Conservation (phyloP, 2,113 vertebrate genomes). For the Dicaeum eximium region DNA sequence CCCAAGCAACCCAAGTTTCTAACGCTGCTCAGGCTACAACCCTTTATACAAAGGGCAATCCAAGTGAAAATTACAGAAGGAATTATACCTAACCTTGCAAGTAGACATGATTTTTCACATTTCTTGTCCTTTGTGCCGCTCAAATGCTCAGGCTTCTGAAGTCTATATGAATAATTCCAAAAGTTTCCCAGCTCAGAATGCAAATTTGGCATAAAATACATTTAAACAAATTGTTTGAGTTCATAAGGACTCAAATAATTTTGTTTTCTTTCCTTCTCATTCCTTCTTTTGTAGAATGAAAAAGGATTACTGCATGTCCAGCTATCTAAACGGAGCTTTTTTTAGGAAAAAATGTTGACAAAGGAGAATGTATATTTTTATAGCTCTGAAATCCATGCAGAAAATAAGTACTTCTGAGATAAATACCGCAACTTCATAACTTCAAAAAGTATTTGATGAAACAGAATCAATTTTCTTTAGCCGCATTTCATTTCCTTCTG, state of each 20-base stretch:
- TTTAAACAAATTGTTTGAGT: neutral
- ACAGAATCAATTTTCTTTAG: constrained; percentile 54
- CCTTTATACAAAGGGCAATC: neutral
- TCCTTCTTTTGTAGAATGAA: constrained; percentile 26
- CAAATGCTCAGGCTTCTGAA: neutral
- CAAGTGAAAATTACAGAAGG: neutral
- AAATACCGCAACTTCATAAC: constrained; percentile 54
- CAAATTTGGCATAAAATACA: neutral
- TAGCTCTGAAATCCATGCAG: constrained; percentile 51
- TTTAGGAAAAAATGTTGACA: constrained; percentile 31
- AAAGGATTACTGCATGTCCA: constrained; percentile 36
- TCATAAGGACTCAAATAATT: neutral
- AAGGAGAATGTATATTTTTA: constrained; percentile 11
- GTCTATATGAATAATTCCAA: neutral
- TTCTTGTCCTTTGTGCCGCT: neutral
- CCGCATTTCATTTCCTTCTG: constrained; percentile 26
- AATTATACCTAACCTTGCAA: neutral
- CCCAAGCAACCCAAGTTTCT: accelerated
- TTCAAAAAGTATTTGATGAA: constrained; percentile 63
- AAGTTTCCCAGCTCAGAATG: neutral
- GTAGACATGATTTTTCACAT: neutral
- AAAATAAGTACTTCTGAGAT: constrained; percentile 43
- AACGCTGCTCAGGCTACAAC: neutral
- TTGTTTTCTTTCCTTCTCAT: neutral
- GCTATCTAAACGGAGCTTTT: constrained; percentile 12